Base-by-base conservation (phyloP, 2,113 vertebrate genomes). In the Columbina picui region DNA sequence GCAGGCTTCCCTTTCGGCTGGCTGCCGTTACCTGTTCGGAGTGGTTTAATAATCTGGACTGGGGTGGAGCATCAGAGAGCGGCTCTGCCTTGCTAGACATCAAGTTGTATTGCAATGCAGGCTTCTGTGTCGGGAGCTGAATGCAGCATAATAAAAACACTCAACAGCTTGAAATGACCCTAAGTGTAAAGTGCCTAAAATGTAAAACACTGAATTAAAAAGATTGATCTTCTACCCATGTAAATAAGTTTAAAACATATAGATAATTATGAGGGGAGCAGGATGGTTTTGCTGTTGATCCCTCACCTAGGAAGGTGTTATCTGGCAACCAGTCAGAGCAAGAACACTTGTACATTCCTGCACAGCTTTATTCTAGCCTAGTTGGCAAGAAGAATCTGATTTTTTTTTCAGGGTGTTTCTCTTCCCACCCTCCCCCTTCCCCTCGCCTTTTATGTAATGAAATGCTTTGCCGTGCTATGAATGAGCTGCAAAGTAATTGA, bases 331-430 rank as follows among this genome's bases (percentile, higher is more conserved):
- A 6, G 79, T 88, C 55, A 20, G n/a, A 78, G 52, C 64, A 87
- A 64, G 93, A 94, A 78, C 64, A 78, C 55, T 96, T 86, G 77
- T 86, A 64, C 93, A 81, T 96, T 93, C 89, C 80, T 93, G 76
- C 76, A 88, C 50, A 78, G 83, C 93, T 95, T 95, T 95, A 88
- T 96, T 97, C 95, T 78, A 93, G 86, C 80, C 91, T 87, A 97
- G 88, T 80, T 97, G 94, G 95, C 94, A 93, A 92, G 82, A 92
- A 94, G 86, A 89, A 94, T 92, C 59, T 45, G 71, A 88, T 10
- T 77, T 80, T 79, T 83, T 89, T 92, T 85, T 36, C 76, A 45
- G 86, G 75, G 94, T 93, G 92, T 87, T 93, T 92, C 68, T 95
- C 64, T 87, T 91, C 73, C 25, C 91, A 65, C 81, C 84, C 30